Evolutionary conservation across 2,888 invertebrate species (phyloP).

Genomic region (Andrena trimmerana): DNA sequence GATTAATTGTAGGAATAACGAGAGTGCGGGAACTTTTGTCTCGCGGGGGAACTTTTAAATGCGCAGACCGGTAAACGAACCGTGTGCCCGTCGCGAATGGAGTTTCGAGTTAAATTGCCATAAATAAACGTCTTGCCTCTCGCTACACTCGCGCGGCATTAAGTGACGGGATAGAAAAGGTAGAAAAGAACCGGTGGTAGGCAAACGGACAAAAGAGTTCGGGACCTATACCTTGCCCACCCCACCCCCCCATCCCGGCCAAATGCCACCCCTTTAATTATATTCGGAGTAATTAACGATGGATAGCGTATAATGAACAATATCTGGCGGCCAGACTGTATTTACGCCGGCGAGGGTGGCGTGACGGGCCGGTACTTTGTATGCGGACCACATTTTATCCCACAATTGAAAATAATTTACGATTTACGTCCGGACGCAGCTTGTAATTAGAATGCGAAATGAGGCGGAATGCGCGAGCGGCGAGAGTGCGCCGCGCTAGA

Average conservation of each 20-base stretch:
- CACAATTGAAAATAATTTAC: slow-evolving; percentile 75
- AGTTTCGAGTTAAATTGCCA: slow-evolving; percentile 66
- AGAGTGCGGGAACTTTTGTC: slow-evolving; percentile 44
- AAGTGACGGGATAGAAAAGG: slow-evolving; percentile 45
- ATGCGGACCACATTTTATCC: slow-evolving; percentile 58
- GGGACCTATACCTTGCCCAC: slow-evolving; percentile 25
- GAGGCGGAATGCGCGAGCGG: slow-evolving; percentile 50
- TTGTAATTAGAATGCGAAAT: slow-evolving; percentile 73
- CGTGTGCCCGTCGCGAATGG: slow-evolving; percentile 55
- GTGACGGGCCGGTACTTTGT: slow-evolving; percentile 39
- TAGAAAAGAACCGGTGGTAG: slow-evolving; percentile 10
- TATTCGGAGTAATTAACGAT: slow-evolving; percentile 77
- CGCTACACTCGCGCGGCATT: slow-evolving; percentile 45
- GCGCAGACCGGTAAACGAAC: slow-evolving; percentile 42
- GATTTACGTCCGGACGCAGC: slow-evolving; percentile 62
- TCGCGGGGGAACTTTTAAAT: slow-evolving; percentile 54
- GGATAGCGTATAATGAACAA: slow-evolving; percentile 74
- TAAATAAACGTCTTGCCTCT: slow-evolving; percentile 65
- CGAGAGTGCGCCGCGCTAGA: slow-evolving; percentile 6
- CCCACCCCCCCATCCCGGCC: neutral
- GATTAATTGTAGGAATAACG: slow-evolving; percentile 40
- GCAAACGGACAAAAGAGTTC: slow-evolving; percentile 50
- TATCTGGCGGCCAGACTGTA: slow-evolving; percentile 67
- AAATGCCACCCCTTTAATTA: slow-evolving; percentile 71
- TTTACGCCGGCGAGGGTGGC: slow-evolving; percentile 45